Evolutionary conservation across 2,797 vertebrate species (phyloP), one percentile per base, ranked within the genome.

Genomic region (Pseudopleuronectes americanus): DNA sequence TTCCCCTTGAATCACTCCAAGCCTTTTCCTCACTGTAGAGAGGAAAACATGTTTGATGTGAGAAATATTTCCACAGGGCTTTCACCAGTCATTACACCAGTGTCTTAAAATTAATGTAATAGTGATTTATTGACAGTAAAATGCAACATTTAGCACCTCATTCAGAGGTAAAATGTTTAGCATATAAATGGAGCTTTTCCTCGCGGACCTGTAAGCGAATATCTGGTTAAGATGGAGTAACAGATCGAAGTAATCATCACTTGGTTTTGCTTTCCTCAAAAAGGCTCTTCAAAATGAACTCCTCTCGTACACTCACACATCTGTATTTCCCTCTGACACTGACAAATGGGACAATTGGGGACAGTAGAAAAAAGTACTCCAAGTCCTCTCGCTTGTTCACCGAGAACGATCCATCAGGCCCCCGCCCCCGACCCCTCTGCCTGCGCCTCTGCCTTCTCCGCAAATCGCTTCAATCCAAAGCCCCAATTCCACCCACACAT

Each of bases 311-410:
- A 74, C 84, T 86, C 65, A 48, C 85, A 92, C 89, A 89, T 93
- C 91, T 93, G 84, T 93, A 86, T 92, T 84, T 80, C n/a, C 38
- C 87, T 22, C 45, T 89, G 91, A 93, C 93, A 92, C 82, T 92
- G 94, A 94, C 90, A 90, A 93, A 94, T 94, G 89, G 89, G 65
- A 90, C 72, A 87, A 89, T 90, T 81, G 85, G 81, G 91, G 90
- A 93, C 83, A 78, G 91, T 81, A 87, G 90, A 88, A 92, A 93
- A 93, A 93, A 93, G 87, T 90, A 91, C 85, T 91, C 67, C 72
- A 74, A 89, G 86, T 92, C 85, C 86, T 87, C 78, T 84, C 64
- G 73, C 71, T 66, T 62, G 74, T 76, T 88, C 84, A 83, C 90
- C 84, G 83, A 89, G 90, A 91, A 86, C 82, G 74, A 94, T 94